phyloP scores from a whole-genome alignment of 2,888 invertebrate species.

The Heliconius charithonia region DNA sequence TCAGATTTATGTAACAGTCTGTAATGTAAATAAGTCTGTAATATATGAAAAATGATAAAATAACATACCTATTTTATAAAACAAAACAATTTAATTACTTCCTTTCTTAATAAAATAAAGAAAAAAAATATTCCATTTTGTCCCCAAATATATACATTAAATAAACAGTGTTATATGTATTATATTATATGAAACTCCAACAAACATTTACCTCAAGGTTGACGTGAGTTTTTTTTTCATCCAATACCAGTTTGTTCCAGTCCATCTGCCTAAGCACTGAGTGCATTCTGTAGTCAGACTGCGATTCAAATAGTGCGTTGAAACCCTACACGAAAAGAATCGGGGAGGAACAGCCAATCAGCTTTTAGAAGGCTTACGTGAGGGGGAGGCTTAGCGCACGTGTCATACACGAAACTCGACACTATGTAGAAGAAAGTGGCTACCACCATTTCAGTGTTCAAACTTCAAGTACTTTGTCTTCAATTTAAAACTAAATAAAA shows the following conservation, averaged over 20 bases:
- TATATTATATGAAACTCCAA: neutral
- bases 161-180: neutral
- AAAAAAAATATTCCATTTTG: too few relatives aligned
- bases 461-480: conserved; percentile 37
- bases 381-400: conserved; percentile 57
- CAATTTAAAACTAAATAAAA: conserved; percentile 30
- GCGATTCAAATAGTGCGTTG: conserved; percentile 56
- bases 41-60: too few relatives aligned
- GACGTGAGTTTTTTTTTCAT: neutral
- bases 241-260: conserved; percentile 32
- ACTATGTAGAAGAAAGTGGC: conserved; percentile 43
- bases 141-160: too few relatives aligned
- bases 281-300: conserved; percentile 52
- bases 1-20: too few relatives aligned
- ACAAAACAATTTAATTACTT: too few relatives aligned
- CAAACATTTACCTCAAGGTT: conserved; percentile 9
- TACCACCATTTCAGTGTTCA: conserved; percentile 40
- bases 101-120: too few relatives aligned
- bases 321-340: conserved; percentile 65
- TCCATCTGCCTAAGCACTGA: conserved; percentile 42
- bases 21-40: too few relatives aligned
- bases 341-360: conserved; percentile 62
- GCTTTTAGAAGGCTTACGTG: conserved; percentile 55
- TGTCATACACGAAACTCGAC: conserved; percentile 43
- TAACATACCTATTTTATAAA: too few relatives aligned